phyloP scores from a whole-genome alignment of 2,113 vertebrate species.

The Scalopus aquaticus region DNA sequence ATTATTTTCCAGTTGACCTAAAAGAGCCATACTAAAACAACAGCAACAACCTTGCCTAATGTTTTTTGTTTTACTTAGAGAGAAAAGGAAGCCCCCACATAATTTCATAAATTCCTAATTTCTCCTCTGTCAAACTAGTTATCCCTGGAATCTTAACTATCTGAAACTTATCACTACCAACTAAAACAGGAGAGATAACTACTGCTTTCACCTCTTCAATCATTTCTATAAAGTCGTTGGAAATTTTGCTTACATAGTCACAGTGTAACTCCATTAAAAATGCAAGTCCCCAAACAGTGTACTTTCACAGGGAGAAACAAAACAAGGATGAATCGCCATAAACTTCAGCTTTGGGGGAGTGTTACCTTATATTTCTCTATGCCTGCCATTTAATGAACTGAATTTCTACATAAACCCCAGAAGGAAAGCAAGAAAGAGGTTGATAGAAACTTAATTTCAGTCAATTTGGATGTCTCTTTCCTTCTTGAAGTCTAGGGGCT shows the following conservation, averaged over 20 bases:
- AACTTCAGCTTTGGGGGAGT: background rate
- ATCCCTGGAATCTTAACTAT: background rate
- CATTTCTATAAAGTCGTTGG: background rate
- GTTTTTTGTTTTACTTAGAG: constrained; percentile 33
- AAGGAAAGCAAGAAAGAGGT: background rate
- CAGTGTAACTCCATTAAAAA: constrained; percentile 2
- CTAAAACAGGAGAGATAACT: constrained; percentile 19
- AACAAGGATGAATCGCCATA: background rate
- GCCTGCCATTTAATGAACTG: background rate
- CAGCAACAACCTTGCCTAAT: background rate
- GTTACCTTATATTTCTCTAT: background rate
- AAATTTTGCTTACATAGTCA: constrained; percentile 13
- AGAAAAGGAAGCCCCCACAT: background rate
- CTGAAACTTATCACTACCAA: background rate
- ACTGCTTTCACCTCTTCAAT: background rate
- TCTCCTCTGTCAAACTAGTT: background rate
- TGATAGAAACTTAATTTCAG: background rate
- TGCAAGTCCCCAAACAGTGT: background rate
- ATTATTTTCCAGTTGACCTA: background rate
- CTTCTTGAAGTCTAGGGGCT: background rate
- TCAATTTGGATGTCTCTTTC: background rate
- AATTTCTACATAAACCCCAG: background rate
- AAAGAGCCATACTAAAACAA: constrained; percentile 8
- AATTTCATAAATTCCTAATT: background rate
- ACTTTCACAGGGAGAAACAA: background rate